Base-by-base conservation (phyloP, 2,888 invertebrate genomes). In the Lutraria lutraria region DNA sequence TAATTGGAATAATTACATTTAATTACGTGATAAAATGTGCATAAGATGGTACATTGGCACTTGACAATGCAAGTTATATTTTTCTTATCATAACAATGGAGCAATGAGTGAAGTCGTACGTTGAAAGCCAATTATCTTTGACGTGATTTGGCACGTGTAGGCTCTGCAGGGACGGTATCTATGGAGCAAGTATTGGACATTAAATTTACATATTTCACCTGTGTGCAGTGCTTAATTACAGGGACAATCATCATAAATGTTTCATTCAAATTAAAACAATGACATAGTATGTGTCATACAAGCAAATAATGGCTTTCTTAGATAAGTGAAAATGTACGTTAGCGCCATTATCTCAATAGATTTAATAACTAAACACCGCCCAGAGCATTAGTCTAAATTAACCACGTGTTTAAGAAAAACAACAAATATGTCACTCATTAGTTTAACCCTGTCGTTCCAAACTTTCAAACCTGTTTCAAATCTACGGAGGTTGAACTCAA, bases 301-400 rank as follows among this genome's bases (percentile, higher is more conserved):
- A 29, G 85, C 19, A 54, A 56, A 79, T 79, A 54, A 85, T 85
- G 29, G 29, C 25, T 76, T 31, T 29, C 53, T 34, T 31, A 54
- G 43, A 31, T 81, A 79, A 83, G 76, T 85, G 72, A 79, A 52
- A 52, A 52, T 25, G 83, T 54, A 53, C 21, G 31, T 10, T 12
- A 85, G 76, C 56, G 31, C 85, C 85, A 85, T 85, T 79, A 85
- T 31, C 76, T 79, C 76, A 85, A 79, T 85, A 72, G 21, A 76
- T 85, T 29, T 85, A 85, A 85, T 85, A 79, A 85, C 56, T 31
- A 16, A 31, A 76, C 76, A 31, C 29, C 76, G 31, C 76, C 76
- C 76, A 76, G 15, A 19, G 21, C 76, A 76, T 76, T 76, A 76
- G 76, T 34, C 19, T 34, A 76, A 76, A 76, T 76, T 76, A 76